Conservation (phyloP, 2,797 vertebrate species). For the Sebastes kiyomatsui region DNA sequence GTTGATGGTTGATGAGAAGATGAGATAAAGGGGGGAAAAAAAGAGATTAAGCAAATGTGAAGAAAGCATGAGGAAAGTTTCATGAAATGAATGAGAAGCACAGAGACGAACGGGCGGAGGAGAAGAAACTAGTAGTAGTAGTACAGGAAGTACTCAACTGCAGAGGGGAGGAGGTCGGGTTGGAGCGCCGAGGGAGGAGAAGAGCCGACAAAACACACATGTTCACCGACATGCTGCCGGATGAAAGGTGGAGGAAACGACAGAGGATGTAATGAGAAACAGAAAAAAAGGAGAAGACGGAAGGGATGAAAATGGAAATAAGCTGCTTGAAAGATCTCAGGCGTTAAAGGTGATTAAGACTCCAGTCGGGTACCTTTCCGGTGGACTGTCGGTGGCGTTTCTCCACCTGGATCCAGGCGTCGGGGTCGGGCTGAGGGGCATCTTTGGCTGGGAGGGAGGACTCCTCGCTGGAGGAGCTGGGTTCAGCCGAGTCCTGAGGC, state of each 20-base stretch:
- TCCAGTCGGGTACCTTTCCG: conserved; percentile 80
- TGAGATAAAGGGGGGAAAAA: not conserved
- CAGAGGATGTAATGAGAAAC: not conserved
- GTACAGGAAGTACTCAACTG: conserved; percentile 65
- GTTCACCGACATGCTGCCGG: conserved; percentile 41
- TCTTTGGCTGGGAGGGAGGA: not conserved
- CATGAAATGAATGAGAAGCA: not conserved
- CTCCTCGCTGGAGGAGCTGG: conserved; percentile 40
- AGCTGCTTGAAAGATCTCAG: no score
- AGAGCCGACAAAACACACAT: conserved; percentile 41
- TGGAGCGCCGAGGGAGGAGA: conserved; percentile 43
- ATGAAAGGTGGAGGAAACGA: not conserved
- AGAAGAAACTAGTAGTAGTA: not conserved
- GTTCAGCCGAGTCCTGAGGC: conserved; percentile 30
- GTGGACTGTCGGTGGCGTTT: conserved; percentile 83
- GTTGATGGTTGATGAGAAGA: no score
- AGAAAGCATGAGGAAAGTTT: not conserved
- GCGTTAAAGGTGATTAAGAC: not conserved
- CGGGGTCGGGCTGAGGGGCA: conserved; percentile 82
- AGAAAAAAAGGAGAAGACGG: not conserved
- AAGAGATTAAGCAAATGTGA: not conserved
- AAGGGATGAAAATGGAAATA: not conserved
- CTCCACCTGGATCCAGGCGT: conserved; percentile 92
- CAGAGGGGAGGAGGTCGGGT: conserved; percentile 38
- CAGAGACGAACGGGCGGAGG: not conserved